Evolutionary conservation across 2,888 invertebrate genomes (phyloP), one percentile per base, ranked within the genome.

Genomic region (Ptilodon capucinus): DNA sequence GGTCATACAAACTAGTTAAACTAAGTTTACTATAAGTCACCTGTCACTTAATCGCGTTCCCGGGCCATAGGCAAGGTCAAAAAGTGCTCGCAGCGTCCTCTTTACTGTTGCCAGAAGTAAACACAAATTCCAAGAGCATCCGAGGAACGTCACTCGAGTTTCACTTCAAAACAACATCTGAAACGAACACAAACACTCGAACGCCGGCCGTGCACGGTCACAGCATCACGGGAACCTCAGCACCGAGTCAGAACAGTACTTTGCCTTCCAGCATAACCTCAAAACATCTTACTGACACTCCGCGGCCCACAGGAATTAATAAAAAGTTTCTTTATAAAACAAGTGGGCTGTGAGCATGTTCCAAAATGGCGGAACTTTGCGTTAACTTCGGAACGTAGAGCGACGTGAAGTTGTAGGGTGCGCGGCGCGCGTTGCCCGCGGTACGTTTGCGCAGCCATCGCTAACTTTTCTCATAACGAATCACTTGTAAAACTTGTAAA

Each of bases 251-350:
- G 61, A 71, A 76, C 74, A 79, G 81, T 86, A 80, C 84, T 79
- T 83, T 81, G 81, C 76, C 81, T 84, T 73, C 71, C 71, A 82
- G 75, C 72, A 88, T 91, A 90, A 91, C 91, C 91, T 91, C 87
- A 89, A 91, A 91, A 86, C 90, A 89, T 91, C 88, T 89, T 86
- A 87, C 90, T 88, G 90, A 88, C 87, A 87, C 91, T 89, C 89
- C 89, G 88, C 88, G 90, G 87, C 86, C 90, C 87, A 90, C 89
- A 90, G 88, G 91, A 91, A 91, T 91, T 91, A 91, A 91, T 91
- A 91, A 91, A 91, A 91, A 91, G 91, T 91, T 91, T 91, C 91
- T 91, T 91, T 91, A 90, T 88, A 91, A 91, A 91, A 91, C 91
- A 91, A 91, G 91, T 91, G 88, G 91, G 91, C 90, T 90, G 91